Evolutionary conservation across 1,140 invertebrate species (phyloP).

Genomic region (Drosophila ercepeae): DNA sequence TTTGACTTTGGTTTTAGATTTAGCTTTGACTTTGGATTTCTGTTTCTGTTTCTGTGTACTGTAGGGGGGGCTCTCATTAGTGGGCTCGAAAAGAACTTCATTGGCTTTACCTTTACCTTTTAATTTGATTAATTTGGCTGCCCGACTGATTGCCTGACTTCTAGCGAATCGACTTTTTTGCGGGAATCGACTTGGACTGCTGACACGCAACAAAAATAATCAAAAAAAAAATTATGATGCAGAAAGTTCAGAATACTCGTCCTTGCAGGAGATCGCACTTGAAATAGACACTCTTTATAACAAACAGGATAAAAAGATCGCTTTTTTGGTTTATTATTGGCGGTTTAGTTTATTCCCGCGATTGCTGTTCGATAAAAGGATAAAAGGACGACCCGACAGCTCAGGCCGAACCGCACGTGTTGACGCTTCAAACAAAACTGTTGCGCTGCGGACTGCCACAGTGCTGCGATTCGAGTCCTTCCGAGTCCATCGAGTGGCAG

Average conservation of each 20-base stretch:
- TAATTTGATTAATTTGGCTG: constrained; percentile 58
- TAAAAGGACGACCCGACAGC: neutral
- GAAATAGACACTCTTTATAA: too few relatives aligned
- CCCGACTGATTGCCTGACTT: neutral
- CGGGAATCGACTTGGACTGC: neutral
- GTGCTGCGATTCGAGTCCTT: constrained; percentile 24
- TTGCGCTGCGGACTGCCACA: constrained; percentile 40
- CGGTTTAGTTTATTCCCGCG: constrained; percentile 1
- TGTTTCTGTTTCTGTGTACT: constrained; percentile 1
- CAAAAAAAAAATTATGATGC: constrained; percentile 14
- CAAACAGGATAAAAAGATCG: too few relatives aligned
- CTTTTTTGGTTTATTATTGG: neutral
- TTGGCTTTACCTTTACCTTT: constrained; percentile 69
- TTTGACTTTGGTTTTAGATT: too few relatives aligned
- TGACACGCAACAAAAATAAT: constrained; percentile 51
- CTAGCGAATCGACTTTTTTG: constrained; percentile 7
- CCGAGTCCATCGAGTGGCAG: constrained; percentile 9
- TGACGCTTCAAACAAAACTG: constrained; percentile 79
- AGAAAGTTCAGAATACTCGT: neutral
- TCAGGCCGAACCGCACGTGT: constrained; percentile 59
- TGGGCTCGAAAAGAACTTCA: constrained; percentile 31
- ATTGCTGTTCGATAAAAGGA: neutral
- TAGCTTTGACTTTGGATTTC: neutral
- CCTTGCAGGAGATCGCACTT: too few relatives aligned
- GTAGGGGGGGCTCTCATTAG: constrained; percentile 18